phyloP scores from a whole-genome alignment of 2,113 vertebrate genomes.

The Proterorhinus semilunaris region DNA sequence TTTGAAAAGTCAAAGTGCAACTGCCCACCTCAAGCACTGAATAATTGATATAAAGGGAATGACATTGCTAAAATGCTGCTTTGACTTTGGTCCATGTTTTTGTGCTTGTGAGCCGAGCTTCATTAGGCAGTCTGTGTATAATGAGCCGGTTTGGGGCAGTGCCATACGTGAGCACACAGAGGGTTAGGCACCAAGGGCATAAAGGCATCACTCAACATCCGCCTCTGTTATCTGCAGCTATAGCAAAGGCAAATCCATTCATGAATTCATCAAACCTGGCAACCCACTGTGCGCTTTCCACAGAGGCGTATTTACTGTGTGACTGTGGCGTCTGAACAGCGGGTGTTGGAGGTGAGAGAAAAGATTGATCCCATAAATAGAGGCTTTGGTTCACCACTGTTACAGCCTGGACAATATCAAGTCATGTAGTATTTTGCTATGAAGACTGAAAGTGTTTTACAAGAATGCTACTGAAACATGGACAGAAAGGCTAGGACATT shows the following conservation, averaged over 20 bases:
- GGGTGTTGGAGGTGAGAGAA: background rate
- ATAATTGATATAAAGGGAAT: background rate
- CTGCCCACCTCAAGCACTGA: background rate
- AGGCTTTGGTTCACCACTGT: too few relatives aligned
- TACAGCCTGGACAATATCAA: too few relatives aligned
- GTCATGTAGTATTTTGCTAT: too few relatives aligned
- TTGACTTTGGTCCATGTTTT: background rate
- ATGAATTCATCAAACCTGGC: slow-evolving; percentile 5
- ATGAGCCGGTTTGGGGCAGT: background rate
- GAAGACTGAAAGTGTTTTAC: too few relatives aligned
- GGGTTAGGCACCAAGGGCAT: background rate
- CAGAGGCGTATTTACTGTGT: background rate
- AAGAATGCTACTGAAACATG: too few relatives aligned
- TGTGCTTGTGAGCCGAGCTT: background rate
- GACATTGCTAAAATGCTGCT: background rate
- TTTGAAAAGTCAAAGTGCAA: too few relatives aligned
- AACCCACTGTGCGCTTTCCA: background rate
- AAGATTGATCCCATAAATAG: background rate
- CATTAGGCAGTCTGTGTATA: background rate
- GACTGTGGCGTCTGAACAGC: background rate
- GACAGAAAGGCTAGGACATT: too few relatives aligned
- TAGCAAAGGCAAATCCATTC: background rate
- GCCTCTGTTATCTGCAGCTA: background rate
- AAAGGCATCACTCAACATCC: background rate
- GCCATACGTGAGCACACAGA: background rate